These are phyloP conservation scores for Nephila pilipes DNA, from an alignment of 1,140 invertebrate genomes.

Conservation along the genomic window DNA sequence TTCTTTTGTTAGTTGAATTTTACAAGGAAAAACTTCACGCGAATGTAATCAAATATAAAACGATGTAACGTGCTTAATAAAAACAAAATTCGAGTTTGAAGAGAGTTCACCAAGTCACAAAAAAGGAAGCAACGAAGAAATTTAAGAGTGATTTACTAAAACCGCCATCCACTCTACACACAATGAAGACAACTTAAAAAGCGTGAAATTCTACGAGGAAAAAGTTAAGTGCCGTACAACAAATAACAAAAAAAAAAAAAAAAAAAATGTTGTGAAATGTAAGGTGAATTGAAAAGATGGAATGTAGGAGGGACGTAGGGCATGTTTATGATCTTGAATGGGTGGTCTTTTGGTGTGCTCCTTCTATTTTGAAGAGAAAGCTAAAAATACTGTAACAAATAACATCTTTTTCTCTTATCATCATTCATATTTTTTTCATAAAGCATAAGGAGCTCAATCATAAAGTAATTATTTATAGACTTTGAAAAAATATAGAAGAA, in stretches of 20 bases:
- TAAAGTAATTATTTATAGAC: no score
- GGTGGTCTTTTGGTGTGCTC: not conserved
- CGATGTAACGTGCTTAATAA: no score
- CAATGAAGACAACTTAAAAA: constrained; percentile 9
- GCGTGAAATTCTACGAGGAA: not conserved
- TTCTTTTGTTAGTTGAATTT: no score
- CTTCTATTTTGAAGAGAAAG: not conserved
- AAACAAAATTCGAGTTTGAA: not conserved
- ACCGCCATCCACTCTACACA: not conserved
- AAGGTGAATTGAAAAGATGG: not conserved
- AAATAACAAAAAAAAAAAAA: not conserved
- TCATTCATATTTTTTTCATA: not conserved
- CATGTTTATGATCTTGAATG: not conserved
- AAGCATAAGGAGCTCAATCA: no score
- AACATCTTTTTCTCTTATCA: no score
- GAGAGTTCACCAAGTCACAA: not conserved
- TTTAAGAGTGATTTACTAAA: not conserved
- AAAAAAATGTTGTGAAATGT: not conserved
- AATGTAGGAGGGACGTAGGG: not conserved
- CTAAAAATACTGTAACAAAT: no score
- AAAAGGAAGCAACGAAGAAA: not conserved
- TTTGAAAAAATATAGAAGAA: no score
- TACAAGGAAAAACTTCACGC: no score
- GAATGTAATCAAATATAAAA: no score
- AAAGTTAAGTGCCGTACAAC: not conserved